Evolutionary conservation across 2,888 invertebrate genomes (phyloP).

Genomic region (Xylota sylvarum): DNA sequence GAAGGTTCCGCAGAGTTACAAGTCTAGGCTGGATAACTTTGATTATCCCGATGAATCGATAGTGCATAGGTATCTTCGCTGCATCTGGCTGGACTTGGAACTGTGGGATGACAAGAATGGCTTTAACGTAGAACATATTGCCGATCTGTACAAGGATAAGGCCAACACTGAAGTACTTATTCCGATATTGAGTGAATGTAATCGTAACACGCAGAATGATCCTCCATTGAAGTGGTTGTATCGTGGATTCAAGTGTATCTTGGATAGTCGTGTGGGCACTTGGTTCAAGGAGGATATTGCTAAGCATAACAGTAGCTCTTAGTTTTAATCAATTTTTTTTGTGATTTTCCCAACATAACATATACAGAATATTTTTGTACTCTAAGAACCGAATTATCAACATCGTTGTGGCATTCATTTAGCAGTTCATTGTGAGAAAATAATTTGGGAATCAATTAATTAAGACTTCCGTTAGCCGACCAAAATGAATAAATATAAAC

Average conservation of each 20-base stretch:
- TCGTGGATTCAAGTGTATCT: constrained; percentile 77
- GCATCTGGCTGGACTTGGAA: constrained; percentile 77
- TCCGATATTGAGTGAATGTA: constrained; percentile 78
- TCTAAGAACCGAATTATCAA: not conserved
- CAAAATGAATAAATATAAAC: no score
- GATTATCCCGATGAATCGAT: constrained; percentile 78
- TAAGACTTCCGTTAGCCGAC: no score
- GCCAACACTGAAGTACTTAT: constrained; percentile 78
- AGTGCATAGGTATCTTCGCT: constrained; percentile 78
- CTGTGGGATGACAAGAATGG: constrained; percentile 78
- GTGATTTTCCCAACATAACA: no score
- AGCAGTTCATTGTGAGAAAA: not conserved
- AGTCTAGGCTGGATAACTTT: constrained; percentile 62
- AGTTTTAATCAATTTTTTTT: not conserved
- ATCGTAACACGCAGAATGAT: constrained; percentile 76
- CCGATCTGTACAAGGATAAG: constrained; percentile 77
- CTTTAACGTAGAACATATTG: constrained; percentile 78
- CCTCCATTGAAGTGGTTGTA: constrained; percentile 78
- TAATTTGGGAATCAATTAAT: no score
- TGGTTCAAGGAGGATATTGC: constrained; percentile 78
- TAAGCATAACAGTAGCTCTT: constrained; percentile 28
- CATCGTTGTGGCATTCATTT: not conserved
- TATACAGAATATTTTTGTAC: not conserved
- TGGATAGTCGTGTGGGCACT: constrained; percentile 78
- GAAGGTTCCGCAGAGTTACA: constrained; percentile 48